Percentiles rank a stretch among this genome's conserved stretches.
Evolutionary conservation across 2,888 invertebrate species (phyloP).

Genomic region (Tetragonula carbonaria): DNA sequence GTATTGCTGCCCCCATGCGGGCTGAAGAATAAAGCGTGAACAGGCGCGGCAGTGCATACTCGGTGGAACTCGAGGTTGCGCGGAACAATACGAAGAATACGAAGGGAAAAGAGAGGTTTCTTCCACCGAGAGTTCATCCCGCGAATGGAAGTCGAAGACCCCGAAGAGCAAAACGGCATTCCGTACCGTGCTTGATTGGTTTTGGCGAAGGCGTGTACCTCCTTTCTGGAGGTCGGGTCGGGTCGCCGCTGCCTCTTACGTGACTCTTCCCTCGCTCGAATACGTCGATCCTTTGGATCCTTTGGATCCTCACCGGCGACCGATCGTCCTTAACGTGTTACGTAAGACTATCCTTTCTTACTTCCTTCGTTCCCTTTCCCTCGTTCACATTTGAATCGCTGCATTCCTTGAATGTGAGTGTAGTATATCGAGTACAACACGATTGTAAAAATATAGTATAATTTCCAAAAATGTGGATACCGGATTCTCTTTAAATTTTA

Average conservation of each 20-base stretch:
- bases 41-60: slow-evolving; percentile 46
- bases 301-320: slow-evolving; percentile 12
- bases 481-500: no score
- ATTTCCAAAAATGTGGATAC: no score
- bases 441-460: no score
- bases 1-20: slow-evolving; percentile 58
- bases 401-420: no score
- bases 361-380: not conserved
- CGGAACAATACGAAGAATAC: not conserved
- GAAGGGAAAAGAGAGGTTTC: slow-evolving; percentile 46
- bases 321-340: slow-evolving; percentile 12
- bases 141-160: slow-evolving; percentile 74
- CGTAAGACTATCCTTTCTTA: not conserved
- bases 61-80: slow-evolving; percentile 11
- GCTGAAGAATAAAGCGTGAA: slow-evolving; percentile 68
- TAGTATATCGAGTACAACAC: no score
- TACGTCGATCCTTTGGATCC: slow-evolving; percentile 42
- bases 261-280: slow-evolving; percentile 66
- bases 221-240: slow-evolving; percentile 75
- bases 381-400: no score
- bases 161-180: slow-evolving; percentile 75
- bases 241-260: slow-evolving; percentile 75
- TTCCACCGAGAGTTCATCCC: slow-evolving; percentile 66
- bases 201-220: slow-evolving; percentile 73
- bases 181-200: slow-evolving; percentile 80